phyloP scores from a whole-genome alignment of 2,797 vertebrate species.

The Protosalanx chinensis region DNA sequence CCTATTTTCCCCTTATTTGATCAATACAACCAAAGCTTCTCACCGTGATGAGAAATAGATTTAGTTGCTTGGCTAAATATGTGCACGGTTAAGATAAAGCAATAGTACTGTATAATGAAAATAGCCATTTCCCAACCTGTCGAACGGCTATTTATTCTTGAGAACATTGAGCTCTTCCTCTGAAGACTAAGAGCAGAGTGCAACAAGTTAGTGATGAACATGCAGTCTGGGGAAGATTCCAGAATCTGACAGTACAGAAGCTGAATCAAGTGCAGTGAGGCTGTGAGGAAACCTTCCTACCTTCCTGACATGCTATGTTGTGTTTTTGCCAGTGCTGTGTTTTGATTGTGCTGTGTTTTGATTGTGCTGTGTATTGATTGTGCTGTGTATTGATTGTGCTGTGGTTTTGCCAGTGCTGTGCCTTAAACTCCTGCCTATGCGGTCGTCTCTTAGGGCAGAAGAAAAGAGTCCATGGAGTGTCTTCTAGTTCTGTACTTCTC shows the following conservation, averaged over 20 bases:
- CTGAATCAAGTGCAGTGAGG: slow-evolving; percentile 17
- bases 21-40: neutral
- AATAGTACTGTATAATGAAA: no score
- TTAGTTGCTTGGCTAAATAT: no score
- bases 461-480: slow-evolving; percentile 37
- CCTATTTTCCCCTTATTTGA: neutral
- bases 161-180: neutral
- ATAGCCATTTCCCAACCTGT: neutral
- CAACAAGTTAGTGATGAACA: neutral
- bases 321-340: no score
- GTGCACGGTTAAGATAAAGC: no score
- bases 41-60: neutral
- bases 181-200: neutral
- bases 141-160: neutral
- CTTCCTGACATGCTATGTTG: no score
- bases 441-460: no score
- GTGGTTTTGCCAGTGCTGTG: no score
- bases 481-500: slow-evolving; percentile 5
- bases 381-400: no score
- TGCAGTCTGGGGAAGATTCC: neutral
- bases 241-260: slow-evolving; percentile 17
- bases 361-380: no score
- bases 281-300: slow-evolving; percentile 4
- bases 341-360: no score
- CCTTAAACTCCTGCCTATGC: no score